These are phyloP conservation scores for Agrotis clavis DNA, from an alignment of 2,888 invertebrate genomes.

Conservation along the genomic window DNA sequence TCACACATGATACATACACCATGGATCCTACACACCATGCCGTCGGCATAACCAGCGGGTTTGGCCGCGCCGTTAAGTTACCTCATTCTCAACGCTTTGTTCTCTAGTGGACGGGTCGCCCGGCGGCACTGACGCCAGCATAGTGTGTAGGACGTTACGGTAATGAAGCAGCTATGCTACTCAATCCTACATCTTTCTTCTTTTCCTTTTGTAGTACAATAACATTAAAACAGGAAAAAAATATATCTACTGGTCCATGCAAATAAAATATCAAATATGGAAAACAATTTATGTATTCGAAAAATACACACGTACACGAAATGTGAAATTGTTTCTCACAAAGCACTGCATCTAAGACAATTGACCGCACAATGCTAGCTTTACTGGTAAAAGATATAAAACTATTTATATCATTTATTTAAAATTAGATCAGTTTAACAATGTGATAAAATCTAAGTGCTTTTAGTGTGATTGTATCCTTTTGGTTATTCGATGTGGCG, in stretches of 20 bases:
- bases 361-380: constrained; percentile 36
- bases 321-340: constrained; percentile 41
- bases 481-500: constrained; percentile 68
- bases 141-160: not conserved
- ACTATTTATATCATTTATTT: constrained; percentile 53
- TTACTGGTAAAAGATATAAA: constrained; percentile 41
- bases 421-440: constrained; percentile 49
- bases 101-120: too few species aligned
- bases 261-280: constrained; percentile 65
- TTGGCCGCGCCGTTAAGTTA: too few species aligned
- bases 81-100: too few species aligned
- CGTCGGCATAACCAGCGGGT: too few species aligned
- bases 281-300: constrained; percentile 64
- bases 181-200: not conserved
- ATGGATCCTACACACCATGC: too few species aligned
- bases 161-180: not conserved
- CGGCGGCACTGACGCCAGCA: too few species aligned
- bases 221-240: not conserved
- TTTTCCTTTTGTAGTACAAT: not conserved
- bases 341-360: constrained; percentile 51
- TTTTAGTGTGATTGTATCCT: constrained; percentile 67
- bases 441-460: constrained; percentile 45
- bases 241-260: constrained; percentile 36
- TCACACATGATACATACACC: too few species aligned
- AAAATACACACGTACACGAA: constrained; percentile 55